Conservation (phyloP, 2,113 vertebrate species). For the Scopus umbretta region DNA sequence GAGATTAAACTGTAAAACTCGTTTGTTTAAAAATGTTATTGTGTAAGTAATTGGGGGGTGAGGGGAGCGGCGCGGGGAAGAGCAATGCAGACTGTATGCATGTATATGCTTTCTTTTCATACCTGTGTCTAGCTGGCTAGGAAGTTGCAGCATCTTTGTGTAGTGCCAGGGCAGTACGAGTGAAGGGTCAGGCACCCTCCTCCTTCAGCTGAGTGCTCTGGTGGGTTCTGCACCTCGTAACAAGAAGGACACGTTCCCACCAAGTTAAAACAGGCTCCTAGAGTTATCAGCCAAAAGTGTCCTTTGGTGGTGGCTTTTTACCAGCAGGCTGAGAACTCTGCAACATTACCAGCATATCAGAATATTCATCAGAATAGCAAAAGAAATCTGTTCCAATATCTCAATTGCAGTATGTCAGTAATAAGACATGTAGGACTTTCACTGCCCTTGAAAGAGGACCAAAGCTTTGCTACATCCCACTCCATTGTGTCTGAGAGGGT, state of each 20-base stretch:
- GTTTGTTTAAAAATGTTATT: neutral
- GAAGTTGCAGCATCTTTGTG: neutral
- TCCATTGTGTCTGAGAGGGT: neutral
- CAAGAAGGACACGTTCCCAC: neutral
- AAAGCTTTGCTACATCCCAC: neutral
- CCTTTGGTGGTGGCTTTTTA: neutral
- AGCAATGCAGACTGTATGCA: neutral
- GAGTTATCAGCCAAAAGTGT: neutral
- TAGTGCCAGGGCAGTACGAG: rapidly evolving
- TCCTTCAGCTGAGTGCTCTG: neutral
- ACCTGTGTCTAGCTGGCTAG: neutral
- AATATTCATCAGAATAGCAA: neutral
- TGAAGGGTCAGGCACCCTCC: neutral
- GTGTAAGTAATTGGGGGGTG: neutral
- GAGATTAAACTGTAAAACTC: neutral
- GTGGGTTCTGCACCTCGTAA: neutral
- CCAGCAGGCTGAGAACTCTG: neutral
- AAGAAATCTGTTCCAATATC: neutral
- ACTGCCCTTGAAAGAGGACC: neutral
- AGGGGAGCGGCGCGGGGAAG: neutral
- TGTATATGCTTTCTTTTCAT: neutral
- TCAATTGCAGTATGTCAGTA: neutral
- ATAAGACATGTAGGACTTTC: neutral
- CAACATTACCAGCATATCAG: neutral
- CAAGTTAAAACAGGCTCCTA: neutral